Evolutionary conservation across 2,113 vertebrate genomes (phyloP).

Genomic region (Tangachromis dhanisi): DNA sequence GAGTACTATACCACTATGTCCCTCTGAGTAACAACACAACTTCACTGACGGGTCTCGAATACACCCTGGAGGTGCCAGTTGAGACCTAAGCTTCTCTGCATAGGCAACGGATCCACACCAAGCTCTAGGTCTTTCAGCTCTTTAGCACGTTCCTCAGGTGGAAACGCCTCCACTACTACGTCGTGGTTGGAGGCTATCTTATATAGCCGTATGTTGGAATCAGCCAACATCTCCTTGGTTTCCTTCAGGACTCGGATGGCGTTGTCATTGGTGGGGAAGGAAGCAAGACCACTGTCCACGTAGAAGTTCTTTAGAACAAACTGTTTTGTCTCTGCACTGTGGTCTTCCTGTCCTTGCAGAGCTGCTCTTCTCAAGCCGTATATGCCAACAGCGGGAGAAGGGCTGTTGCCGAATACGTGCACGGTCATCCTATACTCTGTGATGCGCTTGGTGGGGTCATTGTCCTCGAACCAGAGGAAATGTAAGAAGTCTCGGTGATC

Average conservation of each 20-base stretch:
- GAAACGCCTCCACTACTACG: background rate
- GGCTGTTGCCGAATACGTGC: background rate
- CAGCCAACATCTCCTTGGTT: background rate
- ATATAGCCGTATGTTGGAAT: background rate
- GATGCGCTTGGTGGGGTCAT: background rate
- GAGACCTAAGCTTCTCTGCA: background rate
- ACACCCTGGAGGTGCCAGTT: background rate
- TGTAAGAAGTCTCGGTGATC: fast-evolving
- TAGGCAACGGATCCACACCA: background rate
- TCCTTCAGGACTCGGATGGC: background rate
- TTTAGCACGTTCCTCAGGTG: background rate
- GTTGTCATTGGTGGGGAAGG: background rate
- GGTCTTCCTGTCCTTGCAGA: background rate
- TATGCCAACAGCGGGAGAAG: background rate
- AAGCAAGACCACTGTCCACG: background rate
- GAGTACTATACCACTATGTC: too few relatives aligned
- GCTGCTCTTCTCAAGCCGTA: background rate
- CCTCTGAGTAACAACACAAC: too few relatives aligned
- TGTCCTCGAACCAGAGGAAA: fast-evolving
- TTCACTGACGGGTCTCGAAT: too few relatives aligned
- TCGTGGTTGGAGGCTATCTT: background rate
- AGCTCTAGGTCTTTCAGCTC: background rate
- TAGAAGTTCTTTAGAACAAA: background rate
- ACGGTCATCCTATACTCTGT: fast-evolving
- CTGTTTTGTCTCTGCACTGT: background rate